A percentile compares a stretch with the other conserved stretches of the same genome.
phyloP scores from a whole-genome alignment of 92 coral and sea anemone genomes.

The Virgularia gustaviana region DNA sequence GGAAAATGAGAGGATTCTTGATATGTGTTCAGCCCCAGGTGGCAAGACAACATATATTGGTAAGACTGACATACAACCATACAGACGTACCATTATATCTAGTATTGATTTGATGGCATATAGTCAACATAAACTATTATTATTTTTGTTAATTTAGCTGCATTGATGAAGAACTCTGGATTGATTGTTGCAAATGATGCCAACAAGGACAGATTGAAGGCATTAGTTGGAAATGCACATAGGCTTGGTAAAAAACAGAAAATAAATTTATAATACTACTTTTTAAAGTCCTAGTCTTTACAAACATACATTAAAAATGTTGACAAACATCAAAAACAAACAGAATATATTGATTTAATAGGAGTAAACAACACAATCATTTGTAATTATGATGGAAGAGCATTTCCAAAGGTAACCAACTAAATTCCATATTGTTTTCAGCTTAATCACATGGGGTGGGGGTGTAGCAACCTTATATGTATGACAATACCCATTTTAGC shows the following conservation, averaged over 20 bases:
- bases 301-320: not conserved
- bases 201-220: constrained; percentile 81
- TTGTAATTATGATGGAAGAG: constrained; percentile 87
- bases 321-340: not conserved
- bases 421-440: no score
- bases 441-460: no score
- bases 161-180: constrained; percentile 92
- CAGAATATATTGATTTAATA: constrained; percentile 5
- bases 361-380: constrained; percentile 84
- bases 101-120: not conserved
- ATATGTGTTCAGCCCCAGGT: constrained; percentile 98
- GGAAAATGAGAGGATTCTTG: constrained; percentile 85
- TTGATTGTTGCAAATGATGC: constrained; percentile 96
- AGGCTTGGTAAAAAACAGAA: constrained; percentile 63
- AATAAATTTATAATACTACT: not conserved
- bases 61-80: constrained; percentile 39
- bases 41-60: constrained; percentile 96
- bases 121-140: no score
- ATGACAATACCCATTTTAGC: no score
- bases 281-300: not conserved
- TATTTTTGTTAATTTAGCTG: constrained; percentile 52
- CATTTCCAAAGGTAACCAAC: constrained; percentile 90
- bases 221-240: constrained; percentile 85
- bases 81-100: not conserved
- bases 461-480: no score